phyloP scores from a whole-genome alignment of 1,140 invertebrate species.

The Ladona fulva region DNA sequence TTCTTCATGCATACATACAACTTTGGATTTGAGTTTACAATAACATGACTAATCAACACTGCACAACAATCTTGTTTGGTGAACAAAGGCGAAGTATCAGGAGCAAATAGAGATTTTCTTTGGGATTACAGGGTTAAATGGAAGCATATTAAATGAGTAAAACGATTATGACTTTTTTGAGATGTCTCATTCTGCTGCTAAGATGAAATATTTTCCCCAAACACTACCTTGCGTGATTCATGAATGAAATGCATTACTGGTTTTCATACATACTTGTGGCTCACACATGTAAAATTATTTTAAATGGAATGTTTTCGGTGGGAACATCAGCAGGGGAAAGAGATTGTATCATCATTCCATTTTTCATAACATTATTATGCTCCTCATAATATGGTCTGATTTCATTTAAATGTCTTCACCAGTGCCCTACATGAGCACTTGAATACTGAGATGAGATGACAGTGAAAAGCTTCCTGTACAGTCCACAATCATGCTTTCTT shows the following conservation, averaged over 20 bases:
- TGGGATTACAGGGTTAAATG: not conserved
- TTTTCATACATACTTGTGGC: not conserved
- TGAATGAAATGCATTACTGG: not conserved
- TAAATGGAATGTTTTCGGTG: conserved; percentile 9
- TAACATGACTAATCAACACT: not conserved
- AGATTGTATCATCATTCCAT: not conserved
- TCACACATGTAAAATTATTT: not conserved
- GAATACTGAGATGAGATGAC: not conserved
- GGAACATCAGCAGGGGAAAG: not conserved
- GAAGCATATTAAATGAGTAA: not conserved
- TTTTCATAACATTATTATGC: not conserved
- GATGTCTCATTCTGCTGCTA: not conserved
- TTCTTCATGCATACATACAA: too few species aligned
- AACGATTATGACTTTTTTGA: not conserved
- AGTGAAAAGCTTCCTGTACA: not conserved
- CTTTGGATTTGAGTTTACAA: too few species aligned
- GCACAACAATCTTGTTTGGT: not conserved
- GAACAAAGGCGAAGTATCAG: not conserved
- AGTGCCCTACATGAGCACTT: not conserved
- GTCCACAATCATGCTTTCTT: not conserved
- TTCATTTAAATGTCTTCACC: not conserved
- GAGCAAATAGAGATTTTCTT: not conserved
- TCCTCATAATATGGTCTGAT: not conserved
- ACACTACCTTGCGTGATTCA: not conserved
- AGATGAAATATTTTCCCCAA: conserved; percentile 2